phyloP scores from a whole-genome alignment of 1,140 invertebrate genomes.

The Oreohelix idahoensis region DNA sequence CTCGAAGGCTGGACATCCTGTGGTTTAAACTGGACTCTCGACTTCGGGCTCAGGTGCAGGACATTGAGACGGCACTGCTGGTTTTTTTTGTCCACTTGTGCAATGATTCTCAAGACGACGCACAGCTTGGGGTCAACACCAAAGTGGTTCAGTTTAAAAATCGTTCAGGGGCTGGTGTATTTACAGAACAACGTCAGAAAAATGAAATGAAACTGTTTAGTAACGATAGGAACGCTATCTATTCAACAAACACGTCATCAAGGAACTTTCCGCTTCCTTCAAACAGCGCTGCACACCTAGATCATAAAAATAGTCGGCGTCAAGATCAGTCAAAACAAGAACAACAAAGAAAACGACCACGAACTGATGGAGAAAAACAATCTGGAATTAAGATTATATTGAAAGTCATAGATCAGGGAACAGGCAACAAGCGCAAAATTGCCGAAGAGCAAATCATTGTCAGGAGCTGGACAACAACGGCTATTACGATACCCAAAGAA shows the following conservation, averaged over 20 bases:
- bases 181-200: no score
- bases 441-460: background rate
- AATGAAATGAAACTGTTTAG: no score
- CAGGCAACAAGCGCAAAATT: background rate
- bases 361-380: background rate
- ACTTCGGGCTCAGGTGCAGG: background rate
- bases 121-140: no score
- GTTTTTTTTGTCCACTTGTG: background rate
- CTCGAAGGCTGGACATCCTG: background rate
- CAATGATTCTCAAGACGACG: background rate
- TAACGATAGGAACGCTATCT: no score
- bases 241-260: no score
- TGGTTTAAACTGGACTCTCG: background rate
- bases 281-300: no score
- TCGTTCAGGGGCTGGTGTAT: no score
- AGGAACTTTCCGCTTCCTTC: no score
- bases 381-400: background rate
- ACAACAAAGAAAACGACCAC: background rate
- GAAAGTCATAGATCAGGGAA: background rate
- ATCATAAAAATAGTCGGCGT: background rate
- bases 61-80: background rate
- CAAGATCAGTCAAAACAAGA: background rate
- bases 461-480: background rate
- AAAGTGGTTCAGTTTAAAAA: no score
- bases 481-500: background rate